Conservation (phyloP, 2,888 invertebrate species). For the Fragum whitleyi region DNA sequence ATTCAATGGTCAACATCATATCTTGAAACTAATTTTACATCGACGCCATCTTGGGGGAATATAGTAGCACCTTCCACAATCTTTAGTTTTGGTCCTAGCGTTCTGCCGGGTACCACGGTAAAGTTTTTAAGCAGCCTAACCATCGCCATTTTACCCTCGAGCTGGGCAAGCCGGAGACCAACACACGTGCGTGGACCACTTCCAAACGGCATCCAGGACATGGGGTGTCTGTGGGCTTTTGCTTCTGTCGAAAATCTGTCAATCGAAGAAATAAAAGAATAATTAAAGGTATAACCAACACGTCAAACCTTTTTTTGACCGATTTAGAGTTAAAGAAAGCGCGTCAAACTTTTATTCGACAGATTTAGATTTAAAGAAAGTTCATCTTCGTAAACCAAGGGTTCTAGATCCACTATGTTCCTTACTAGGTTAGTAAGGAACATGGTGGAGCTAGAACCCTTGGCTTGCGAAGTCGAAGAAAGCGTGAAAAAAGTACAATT, state of each 20-base stretch:
- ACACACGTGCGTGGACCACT: conserved; percentile 81
- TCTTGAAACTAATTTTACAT: conserved; percentile 52
- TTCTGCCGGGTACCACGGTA: conserved; percentile 70
- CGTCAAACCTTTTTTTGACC: too few species aligned
- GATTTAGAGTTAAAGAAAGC: too few species aligned
- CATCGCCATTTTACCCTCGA: conserved; percentile 81
- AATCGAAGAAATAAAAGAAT: conserved; percentile 19
- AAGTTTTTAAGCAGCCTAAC: conserved; percentile 75
- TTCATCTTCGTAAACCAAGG: too few species aligned
- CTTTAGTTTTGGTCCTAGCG: conserved; percentile 69
- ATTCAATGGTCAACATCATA: not conserved
- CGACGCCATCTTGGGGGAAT: conserved; percentile 77
- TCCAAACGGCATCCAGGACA: conserved; percentile 83
- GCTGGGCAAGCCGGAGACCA: conserved; percentile 79
- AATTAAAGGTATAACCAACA: not conserved
- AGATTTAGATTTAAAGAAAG: too few species aligned
- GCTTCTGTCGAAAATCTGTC: conserved; percentile 76
- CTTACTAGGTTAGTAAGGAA: too few species aligned
- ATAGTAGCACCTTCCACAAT: conserved; percentile 80
- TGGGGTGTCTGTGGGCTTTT: conserved; percentile 71
- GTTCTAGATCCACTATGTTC: too few species aligned
- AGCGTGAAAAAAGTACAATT: too few species aligned
- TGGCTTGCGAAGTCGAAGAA: too few species aligned
- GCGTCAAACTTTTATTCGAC: too few species aligned
- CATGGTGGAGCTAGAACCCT: too few species aligned